Base-by-base conservation (phyloP, 2,888 invertebrate species). In the Tiliacea aurago region DNA sequence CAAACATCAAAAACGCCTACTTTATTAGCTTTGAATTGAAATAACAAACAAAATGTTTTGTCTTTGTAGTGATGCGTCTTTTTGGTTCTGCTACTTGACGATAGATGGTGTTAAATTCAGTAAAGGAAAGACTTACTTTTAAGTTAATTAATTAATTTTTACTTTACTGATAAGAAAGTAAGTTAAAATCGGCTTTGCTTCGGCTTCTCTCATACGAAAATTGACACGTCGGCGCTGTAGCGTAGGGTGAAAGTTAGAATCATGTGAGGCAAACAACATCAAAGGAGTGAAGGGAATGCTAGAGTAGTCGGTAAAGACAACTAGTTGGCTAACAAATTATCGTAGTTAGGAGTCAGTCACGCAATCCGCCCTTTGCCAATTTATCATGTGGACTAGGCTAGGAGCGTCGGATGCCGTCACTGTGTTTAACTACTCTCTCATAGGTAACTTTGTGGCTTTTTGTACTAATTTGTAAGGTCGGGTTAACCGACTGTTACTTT, bases 341-440 rank as follows among this genome's bases (percentile, higher is more conserved):
- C 86, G 83, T 83, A 86, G 88, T 90, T 91, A 86, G 81, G 75
- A 90, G 88, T 88, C 88, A 86, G 90, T 88, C 90, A 91, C 90
- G 91, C 90, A 86, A 90, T 77, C 83, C 84, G 58, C 78, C 79
- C 81, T 86, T 80, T 69, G 83, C 84, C 80, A 86, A 88, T 91
- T 87, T 84, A 89, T 88, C 86, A 86, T 84, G 75, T 80, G 76
- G 76, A 73, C 76, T 81, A 75, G 76, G 72, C 76, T 80, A 80
- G 83, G 80, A 83, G 83, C 69, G 84, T 78, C 78, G 65, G 78
- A 77, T 66, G 76, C 82, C 80, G 81, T 75, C 80, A 76, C 70
- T 70, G 66, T 77, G 62, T 75, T 70, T 65, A 79, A 70, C 70
- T 73, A 70, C 72, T 81, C 76, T 78, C 58, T 71, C 64, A 45